Evolutionary conservation across 2,113 vertebrate genomes (phyloP).

Genomic region (Stegostoma tigrinum): DNA sequence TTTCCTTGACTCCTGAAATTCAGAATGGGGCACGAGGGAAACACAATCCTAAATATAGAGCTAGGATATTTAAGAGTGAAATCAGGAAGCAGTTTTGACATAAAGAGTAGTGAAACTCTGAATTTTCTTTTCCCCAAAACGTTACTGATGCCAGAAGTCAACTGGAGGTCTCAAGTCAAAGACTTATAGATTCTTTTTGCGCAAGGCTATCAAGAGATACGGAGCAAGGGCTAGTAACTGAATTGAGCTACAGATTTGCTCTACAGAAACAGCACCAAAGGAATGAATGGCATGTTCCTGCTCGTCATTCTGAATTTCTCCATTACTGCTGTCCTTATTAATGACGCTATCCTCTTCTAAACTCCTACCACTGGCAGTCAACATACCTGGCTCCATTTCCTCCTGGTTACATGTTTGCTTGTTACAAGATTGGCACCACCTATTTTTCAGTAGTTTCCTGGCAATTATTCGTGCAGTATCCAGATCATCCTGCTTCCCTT

Average conservation of each 20-base stretch:
- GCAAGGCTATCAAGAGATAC: neutral
- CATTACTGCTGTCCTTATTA: neutral
- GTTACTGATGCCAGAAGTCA: neutral
- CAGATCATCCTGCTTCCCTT: neutral
- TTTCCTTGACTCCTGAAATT: neutral
- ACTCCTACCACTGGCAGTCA: neutral
- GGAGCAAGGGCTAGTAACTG: neutral
- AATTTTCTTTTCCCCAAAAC: neutral
- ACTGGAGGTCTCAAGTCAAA: neutral
- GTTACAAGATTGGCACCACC: neutral
- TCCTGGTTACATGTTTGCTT: neutral
- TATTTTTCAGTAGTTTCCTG: neutral
- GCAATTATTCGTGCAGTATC: neutral
- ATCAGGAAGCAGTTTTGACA: neutral
- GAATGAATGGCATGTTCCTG: neutral
- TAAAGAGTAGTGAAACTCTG: neutral
- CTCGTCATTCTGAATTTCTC: neutral
- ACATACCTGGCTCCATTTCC: neutral
- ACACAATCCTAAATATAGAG: neutral
- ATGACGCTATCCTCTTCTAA: neutral
- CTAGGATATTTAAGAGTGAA: neutral
- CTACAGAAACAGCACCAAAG: neutral
- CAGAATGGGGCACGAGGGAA: neutral
- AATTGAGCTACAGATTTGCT: neutral
- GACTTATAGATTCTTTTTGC: neutral